Evolutionary conservation across 2,113 vertebrate genomes (phyloP).

Genomic region (Tonatia bakeri): DNA sequence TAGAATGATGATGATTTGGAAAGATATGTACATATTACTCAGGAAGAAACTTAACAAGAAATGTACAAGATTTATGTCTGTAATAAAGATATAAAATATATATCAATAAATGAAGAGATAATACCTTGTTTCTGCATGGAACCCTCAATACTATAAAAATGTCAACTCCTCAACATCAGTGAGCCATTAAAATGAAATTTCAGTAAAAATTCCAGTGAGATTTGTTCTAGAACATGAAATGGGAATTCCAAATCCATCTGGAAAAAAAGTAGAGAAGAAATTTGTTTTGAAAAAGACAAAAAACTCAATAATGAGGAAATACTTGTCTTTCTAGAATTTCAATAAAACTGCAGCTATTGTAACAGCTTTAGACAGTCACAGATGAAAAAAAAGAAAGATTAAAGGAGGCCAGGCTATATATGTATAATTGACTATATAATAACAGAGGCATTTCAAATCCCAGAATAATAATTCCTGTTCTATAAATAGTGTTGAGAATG

Average conservation of each 20-base stretch:
- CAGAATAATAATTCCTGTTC: not conserved
- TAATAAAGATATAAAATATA: not conserved
- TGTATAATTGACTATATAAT: not conserved
- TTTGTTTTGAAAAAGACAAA: not conserved
- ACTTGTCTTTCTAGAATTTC: not conserved
- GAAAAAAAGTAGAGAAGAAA: not conserved
- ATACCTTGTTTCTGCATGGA: not conserved
- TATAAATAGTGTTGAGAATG: not conserved
- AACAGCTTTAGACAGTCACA: not conserved
- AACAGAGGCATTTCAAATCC: not conserved
- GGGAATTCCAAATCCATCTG: not conserved
- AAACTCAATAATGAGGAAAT: not conserved
- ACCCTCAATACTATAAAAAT: not conserved
- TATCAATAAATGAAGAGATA: not conserved
- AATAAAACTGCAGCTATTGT: not conserved
- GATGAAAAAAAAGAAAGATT: not conserved
- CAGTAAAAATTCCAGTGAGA: not conserved
- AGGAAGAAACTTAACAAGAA: not conserved
- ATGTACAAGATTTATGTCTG: not conserved
- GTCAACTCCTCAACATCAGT: not conserved
- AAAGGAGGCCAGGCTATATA: not conserved
- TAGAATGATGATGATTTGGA: not conserved
- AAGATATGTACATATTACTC: not conserved
- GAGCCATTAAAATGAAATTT: not conserved
- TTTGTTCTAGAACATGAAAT: not conserved